Conservation (phyloP, 2,113 vertebrate species). For the Antechinus stuartii region DNA sequence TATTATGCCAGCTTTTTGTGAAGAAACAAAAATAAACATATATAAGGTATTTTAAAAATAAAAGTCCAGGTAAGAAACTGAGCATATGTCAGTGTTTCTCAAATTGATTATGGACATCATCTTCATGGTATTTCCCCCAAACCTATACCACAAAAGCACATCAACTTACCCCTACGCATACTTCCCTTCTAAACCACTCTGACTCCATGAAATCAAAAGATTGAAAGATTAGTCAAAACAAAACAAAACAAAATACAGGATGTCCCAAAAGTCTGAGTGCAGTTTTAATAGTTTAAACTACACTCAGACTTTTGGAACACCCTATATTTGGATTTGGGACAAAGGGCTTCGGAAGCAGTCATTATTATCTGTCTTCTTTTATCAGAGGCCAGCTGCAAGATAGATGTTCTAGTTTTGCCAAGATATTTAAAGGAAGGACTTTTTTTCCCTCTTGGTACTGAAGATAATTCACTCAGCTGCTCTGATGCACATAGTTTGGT, state of each 20-base stretch:
- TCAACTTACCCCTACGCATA: background rate
- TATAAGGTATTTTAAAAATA: background rate
- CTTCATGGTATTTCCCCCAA: background rate
- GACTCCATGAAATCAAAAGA: background rate
- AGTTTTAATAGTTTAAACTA: background rate
- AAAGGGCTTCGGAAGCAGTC: conserved; percentile 21
- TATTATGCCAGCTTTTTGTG: background rate
- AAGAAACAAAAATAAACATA: background rate
- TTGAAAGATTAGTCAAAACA: background rate
- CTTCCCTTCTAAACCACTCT: background rate
- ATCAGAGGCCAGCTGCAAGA: conserved; percentile 18
- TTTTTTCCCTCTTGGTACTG: background rate
- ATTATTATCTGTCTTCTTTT: conserved; percentile 36
- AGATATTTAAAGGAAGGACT: conserved; percentile 34
- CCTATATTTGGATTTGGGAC: background rate
- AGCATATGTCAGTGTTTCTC: background rate
- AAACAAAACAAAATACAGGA: background rate
- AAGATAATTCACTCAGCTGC: background rate
- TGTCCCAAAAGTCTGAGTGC: background rate
- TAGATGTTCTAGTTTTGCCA: conserved; percentile 24
- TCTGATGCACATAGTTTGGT: background rate
- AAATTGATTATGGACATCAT: background rate
- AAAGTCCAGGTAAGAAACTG: background rate
- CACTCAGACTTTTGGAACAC: background rate
- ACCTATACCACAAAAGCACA: background rate